Base-by-base conservation (phyloP, 2,113 vertebrate genomes). In the Salvelinus alpinus region DNA sequence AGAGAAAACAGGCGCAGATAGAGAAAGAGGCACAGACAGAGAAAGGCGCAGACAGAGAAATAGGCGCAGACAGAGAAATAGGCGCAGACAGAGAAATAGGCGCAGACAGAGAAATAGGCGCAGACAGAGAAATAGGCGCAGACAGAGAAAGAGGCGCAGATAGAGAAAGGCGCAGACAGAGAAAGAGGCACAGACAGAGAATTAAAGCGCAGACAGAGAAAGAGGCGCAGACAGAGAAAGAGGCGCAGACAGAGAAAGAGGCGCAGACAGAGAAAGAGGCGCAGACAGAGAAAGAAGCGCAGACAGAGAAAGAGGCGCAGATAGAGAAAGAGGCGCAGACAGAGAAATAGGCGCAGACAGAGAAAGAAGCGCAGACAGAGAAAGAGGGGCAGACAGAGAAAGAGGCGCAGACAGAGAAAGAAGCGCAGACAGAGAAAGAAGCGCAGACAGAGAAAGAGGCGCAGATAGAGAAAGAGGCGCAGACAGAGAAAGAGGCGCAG, bases 341-440 rank as follows among this genome's bases (percentile, higher is more conserved):
- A 24, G n/a, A 64, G n/a, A 64, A n/a, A 29, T 16, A 18, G 51
- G 22, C 1, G 12, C 20, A 72, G 5, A 5, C 2, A 51, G 34
- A 51, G 34, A 65, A 13, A 22, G 62, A 65, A 22, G 25, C 13
- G 22, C 0, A 67, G 44, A 51, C 9, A 70, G 27, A 31, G 70
- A 79, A 72, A 18, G n/a, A 70, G 48, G 62, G 9, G 20, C n/a
- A 27, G 20, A 27, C n/a, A 65, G 34, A 25, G 60, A 60, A n/a
- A 51, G 24, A 51, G 12, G 54, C 20, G 3, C 16, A 29, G 66
- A 6, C 6, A 47, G 69, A 14, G 57, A 72, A 62, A 25, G 60
- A 47, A 25, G 62, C 67, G 12, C 25, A 62, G 13, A 64, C n/a
- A 70, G 74, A 75, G 77, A 80, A 16, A 76, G 75, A 64, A 4